A percentile compares a stretch with the other conserved stretches of the same genome.
phyloP scores from a whole-genome alignment of 2,113 vertebrate species.

The Poecile atricapillus region DNA sequence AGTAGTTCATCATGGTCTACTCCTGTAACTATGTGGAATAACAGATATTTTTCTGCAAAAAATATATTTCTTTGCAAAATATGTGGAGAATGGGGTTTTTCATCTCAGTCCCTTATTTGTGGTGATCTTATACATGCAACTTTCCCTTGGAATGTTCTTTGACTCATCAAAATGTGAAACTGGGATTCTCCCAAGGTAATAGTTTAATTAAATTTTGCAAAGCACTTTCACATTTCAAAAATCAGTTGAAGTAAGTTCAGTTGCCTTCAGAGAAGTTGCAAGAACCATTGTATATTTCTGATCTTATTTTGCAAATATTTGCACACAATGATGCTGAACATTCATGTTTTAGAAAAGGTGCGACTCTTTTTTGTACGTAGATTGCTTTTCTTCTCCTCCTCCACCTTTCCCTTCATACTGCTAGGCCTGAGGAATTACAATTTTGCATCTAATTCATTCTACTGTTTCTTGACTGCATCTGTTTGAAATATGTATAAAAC shows the following conservation, averaged over 20 bases:
- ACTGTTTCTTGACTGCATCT: neutral
- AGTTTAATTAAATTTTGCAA: neutral
- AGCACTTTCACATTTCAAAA: neutral
- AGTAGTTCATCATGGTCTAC: neutral
- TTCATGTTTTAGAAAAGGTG: rapidly evolving
- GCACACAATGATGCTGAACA: neutral
- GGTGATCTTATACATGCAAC: neutral
- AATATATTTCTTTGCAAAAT: neutral
- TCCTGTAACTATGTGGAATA: neutral
- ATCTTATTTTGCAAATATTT: neutral
- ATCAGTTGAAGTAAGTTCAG: neutral
- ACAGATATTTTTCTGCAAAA: neutral
- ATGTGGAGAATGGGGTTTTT: neutral
- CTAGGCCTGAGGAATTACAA: neutral
- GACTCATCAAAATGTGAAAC: neutral
- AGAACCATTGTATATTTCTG: neutral
- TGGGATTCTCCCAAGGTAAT: neutral
- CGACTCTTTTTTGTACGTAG: neutral
- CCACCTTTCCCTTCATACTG: neutral
- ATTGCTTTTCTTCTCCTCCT: neutral
- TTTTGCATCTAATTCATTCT: neutral
- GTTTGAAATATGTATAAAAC: neutral
- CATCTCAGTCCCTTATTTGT: neutral
- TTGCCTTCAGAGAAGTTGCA: neutral
- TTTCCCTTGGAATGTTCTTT: neutral